Conservation (phyloP, 2,797 vertebrate species). For the Sciurus carolinensis region DNA sequence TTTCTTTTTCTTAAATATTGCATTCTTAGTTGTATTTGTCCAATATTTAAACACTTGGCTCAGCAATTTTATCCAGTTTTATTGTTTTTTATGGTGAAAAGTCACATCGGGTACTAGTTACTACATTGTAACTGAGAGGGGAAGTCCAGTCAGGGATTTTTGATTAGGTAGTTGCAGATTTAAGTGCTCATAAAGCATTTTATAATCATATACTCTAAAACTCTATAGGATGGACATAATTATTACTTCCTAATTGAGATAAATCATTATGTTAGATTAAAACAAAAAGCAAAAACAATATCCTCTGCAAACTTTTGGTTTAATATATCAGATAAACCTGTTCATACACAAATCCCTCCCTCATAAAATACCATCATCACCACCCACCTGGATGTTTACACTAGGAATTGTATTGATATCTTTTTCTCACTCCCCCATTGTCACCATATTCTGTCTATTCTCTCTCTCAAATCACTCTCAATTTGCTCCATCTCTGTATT, state of each 20-base stretch:
- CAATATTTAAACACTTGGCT: background rate
- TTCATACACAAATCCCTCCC: background rate
- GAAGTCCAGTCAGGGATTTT: background rate
- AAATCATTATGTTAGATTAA: background rate
- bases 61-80: background rate
- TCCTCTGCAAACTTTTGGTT: background rate
- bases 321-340: background rate
- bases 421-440: background rate
- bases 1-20: background rate
- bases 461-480: background rate
- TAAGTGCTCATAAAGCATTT: background rate
- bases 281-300: background rate
- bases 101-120: background rate
- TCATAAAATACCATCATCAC: background rate
- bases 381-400: background rate
- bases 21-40: background rate
- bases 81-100: background rate
- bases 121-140: background rate
- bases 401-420: background rate
- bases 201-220: background rate
- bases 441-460: background rate
- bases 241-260: background rate
- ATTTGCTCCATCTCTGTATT: background rate
- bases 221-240: background rate
- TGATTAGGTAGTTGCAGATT: background rate